Evolutionary conservation across 2,113 vertebrate species (phyloP).

Genomic region (Neopipo cinnamomea): DNA sequence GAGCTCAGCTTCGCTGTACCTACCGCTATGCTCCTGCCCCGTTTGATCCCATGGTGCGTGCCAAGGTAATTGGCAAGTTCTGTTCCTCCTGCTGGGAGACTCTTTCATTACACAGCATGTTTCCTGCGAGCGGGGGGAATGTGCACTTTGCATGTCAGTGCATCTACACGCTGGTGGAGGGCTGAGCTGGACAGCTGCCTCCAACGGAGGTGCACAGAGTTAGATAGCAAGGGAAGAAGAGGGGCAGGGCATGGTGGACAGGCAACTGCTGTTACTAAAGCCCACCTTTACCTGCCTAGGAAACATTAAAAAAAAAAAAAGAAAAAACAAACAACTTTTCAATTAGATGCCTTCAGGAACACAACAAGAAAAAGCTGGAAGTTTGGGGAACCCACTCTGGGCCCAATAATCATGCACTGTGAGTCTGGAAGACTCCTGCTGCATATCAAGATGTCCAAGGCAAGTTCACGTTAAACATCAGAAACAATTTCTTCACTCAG

Average conservation of each 20-base stretch:
- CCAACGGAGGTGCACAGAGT: not conserved
- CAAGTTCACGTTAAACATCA: not conserved
- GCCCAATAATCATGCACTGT: not conserved
- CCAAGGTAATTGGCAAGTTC: not conserved
- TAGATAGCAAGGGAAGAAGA: not conserved
- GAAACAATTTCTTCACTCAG: not conserved
- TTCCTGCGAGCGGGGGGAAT: not conserved
- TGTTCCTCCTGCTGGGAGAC: not conserved
- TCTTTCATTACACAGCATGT: not conserved
- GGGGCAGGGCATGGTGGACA: not conserved
- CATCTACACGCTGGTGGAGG: not conserved
- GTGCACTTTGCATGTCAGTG: not conserved
- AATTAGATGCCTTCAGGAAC: not conserved
- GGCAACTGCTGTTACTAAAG: not conserved
- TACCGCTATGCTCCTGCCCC: not conserved
- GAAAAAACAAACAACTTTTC: not conserved
- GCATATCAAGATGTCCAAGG: too few relatives aligned
- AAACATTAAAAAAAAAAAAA: not conserved
- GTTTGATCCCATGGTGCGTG: not conserved
- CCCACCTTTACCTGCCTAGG: not conserved
- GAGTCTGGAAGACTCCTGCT: not conserved
- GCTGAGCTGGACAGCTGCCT: not conserved
- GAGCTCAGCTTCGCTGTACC: not conserved
- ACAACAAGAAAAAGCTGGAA: not conserved
- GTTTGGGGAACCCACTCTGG: not conserved